A percentile compares a stretch with the other conserved stretches of the same genome.
These are phyloP conservation scores for Leptinotarsa texana DNA, from an alignment of 1,140 invertebrate genomes.

Conservation along the genomic window DNA sequence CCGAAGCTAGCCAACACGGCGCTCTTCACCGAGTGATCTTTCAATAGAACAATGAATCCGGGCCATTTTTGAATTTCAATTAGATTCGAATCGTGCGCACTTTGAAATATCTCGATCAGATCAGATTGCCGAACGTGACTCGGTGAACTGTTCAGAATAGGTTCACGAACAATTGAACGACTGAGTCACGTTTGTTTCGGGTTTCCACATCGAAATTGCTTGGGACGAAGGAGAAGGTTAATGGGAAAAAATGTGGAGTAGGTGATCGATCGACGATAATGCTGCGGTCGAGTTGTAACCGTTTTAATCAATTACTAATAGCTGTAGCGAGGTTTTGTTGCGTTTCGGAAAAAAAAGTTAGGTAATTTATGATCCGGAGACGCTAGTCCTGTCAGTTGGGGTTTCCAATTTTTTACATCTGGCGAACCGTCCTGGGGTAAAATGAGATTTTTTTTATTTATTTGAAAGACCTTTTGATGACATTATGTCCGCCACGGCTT, in stretches of 20 bases:
- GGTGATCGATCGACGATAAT: background rate
- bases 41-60: background rate
- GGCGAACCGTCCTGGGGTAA: too few relatives aligned
- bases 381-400: too few relatives aligned
- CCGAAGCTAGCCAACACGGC: background rate
- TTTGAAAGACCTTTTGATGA: too few relatives aligned
- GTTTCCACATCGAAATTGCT: conserved; percentile 5
- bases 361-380: too few relatives aligned
- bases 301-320: background rate
- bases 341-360: too few relatives aligned
- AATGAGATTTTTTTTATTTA: too few relatives aligned
- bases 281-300: background rate
- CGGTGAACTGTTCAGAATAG: background rate
- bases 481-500: too few relatives aligned
- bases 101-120: background rate
- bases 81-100: background rate
- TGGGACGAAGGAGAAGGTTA: background rate
- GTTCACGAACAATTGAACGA: background rate
- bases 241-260: background rate
- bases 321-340: background rate
- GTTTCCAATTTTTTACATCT: too few relatives aligned
- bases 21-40: background rate
- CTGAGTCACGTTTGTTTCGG: conserved; percentile 2
- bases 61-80: background rate
- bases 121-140: conserved; percentile 2